Evolutionary conservation across 2,888 invertebrate genomes (phyloP), one percentile per base, ranked within the genome.

Genomic region (Trachelus troglodyta): DNA sequence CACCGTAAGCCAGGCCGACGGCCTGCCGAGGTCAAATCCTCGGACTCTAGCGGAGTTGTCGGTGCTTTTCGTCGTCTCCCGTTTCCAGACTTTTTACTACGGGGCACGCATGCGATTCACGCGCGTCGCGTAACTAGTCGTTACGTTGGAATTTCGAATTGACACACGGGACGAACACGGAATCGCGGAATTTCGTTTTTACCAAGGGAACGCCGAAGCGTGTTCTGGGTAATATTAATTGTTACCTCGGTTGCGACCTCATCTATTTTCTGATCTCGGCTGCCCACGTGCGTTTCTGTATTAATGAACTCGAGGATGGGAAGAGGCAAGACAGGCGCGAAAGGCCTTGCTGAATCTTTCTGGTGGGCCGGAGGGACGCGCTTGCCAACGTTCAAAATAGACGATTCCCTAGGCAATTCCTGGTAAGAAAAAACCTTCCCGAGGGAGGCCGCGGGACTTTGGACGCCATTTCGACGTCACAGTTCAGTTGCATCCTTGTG

Each of bases 1-100:
- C 91, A 91, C 89, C 88, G 89, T 89, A 88, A 87, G 87, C 90
- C 90, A 86, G 90, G 91, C 91, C 91, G 91, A 91, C 89, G 91
- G 90, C 91, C 91, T 89, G 87, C 82, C 91, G 91, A 91, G 91
- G 91, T 91, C 91, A 89, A 89, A 90, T 90, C 89, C 91, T 90
- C 87, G 85, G 86, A 86, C 87, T 87, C 83, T 77, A 80, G 79
- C 81, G 83, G 81, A 81, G 81, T 0, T 33, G 33, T 82, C 80
- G 80, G 80, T 81, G 12, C 30, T 75, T 75, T 56, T 33, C n/a
- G 23, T 75, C 34, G 75, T 35, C 56, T 76, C 85, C 30, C 56
- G 56, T 56, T 56, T 56, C 23, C 23, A 56, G 56, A 56, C 56
- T 56, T 1, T 23, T 1, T 23, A 23, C 56, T 56, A 2, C 56